phyloP scores from a whole-genome alignment of 2,888 invertebrate genomes.

The Euphydryas editha region DNA sequence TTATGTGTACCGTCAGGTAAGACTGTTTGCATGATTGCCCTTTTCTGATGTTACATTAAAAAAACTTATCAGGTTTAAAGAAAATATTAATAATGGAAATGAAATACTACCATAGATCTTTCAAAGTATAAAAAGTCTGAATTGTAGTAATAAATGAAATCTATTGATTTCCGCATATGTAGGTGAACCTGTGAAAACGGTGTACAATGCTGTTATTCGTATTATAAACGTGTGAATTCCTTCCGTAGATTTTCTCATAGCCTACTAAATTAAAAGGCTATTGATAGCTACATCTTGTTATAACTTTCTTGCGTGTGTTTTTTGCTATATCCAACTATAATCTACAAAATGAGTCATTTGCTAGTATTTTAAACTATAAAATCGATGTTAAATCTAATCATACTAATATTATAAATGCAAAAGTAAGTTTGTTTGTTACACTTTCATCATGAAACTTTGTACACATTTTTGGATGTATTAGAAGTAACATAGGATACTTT shows the following conservation, averaged over 20 bases:
- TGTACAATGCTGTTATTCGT: constrained; percentile 5
- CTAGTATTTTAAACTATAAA: too few relatives aligned
- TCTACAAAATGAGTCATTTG: neutral
- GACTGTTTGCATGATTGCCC: too few relatives aligned
- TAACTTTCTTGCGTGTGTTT: constrained; percentile 16
- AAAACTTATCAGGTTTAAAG: too few relatives aligned
- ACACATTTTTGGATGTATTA: too few relatives aligned
- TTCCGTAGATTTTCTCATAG: constrained; percentile 42
- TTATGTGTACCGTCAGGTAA: too few relatives aligned
- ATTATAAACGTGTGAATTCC: constrained; percentile 40
- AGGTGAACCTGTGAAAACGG: constrained; percentile 22
- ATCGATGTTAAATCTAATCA: too few relatives aligned
- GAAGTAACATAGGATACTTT: too few relatives aligned
- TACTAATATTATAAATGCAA: too few relatives aligned
- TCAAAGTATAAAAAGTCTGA: neutral
- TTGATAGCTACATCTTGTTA: constrained; percentile 13
- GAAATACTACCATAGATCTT: neutral
- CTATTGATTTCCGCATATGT: constrained; percentile 27
- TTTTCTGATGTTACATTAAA: too few relatives aligned
- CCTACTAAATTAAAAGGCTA: constrained; percentile 27
- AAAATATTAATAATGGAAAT: neutral
- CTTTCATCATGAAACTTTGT: too few relatives aligned
- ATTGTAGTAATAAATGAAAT: constrained; percentile 9
- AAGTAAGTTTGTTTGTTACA: too few relatives aligned
- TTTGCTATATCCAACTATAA: neutral